Evolutionary conservation across 2,888 invertebrate species (phyloP).

Genomic region (Acleris sparsana): DNA sequence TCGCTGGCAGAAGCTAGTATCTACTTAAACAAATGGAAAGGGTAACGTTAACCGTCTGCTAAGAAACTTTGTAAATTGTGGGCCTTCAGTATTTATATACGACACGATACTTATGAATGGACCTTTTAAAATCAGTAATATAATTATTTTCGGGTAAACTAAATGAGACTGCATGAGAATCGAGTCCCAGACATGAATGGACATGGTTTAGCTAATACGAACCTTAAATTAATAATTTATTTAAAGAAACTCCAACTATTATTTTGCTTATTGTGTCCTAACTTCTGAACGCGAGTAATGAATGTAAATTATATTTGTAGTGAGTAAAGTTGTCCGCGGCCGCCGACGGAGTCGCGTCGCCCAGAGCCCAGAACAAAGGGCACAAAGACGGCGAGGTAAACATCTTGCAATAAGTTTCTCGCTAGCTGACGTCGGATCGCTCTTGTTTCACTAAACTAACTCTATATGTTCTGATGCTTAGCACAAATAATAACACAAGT

Average conservation of each 20-base stretch:
- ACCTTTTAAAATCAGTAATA: too few species aligned
- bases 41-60: too few species aligned
- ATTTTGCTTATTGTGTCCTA: conserved; percentile 50
- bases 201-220: too few species aligned
- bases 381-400: conserved; percentile 71
- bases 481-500: conserved; percentile 34
- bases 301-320: conserved; percentile 76
- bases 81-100: too few species aligned
- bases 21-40: too few species aligned
- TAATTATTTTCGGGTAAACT: too few species aligned
- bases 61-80: too few species aligned
- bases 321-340: conserved; percentile 59
- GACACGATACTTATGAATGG: too few species aligned
- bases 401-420: conserved; percentile 77
- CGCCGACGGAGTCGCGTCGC: conserved; percentile 72
- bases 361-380: conserved; percentile 63
- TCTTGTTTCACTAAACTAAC: conserved; percentile 59
- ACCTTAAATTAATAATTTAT: conserved; percentile 15
- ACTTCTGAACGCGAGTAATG: conserved; percentile 51
- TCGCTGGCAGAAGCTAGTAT: too few species aligned
- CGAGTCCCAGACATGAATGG: too few species aligned
- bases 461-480: conserved; percentile 55
- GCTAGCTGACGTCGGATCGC: conserved; percentile 55
- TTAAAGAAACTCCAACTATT: conserved; percentile 39
- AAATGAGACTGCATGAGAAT: too few species aligned